These are phyloP conservation scores for Gymnocephalus cernua DNA, from an alignment of 2,113 vertebrate species.

Conservation along the genomic window DNA sequence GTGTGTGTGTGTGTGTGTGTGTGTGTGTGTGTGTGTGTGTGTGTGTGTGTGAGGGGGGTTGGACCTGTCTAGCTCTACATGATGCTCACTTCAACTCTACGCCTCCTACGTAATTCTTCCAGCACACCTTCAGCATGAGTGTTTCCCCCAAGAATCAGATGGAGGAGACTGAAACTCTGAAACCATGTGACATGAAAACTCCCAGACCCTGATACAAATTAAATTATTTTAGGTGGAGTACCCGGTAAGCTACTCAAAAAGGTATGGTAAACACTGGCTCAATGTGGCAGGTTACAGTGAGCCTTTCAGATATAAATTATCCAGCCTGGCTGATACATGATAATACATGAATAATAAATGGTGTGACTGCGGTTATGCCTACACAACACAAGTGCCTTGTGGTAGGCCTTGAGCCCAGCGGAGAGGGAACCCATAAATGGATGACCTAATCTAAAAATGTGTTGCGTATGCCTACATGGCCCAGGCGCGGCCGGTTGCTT, in stretches of 20 bases:
- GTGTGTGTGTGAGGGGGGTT: too few species aligned
- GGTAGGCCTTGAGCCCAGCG: slow-evolving; percentile 58
- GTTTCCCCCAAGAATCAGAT: slow-evolving; percentile 24
- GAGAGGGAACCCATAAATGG: slow-evolving; percentile 71
- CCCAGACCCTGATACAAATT: neutral
- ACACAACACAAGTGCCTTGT: slow-evolving; percentile 63
- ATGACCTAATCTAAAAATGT: slow-evolving; percentile 79
- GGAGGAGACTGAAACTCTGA: slow-evolving; percentile 8
- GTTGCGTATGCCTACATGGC: slow-evolving; percentile 61
- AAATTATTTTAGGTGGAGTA: slow-evolving; percentile 34
- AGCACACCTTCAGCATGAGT: slow-evolving; percentile 7
- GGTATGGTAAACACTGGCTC: slow-evolving; percentile 22
- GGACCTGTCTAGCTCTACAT: slow-evolving; percentile 15
- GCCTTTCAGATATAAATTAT: slow-evolving; percentile 77
- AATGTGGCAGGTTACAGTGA: slow-evolving; percentile 50
- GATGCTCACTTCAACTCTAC: slow-evolving; percentile 39
- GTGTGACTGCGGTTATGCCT: slow-evolving; percentile 72
- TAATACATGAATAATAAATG: slow-evolving; percentile 85
- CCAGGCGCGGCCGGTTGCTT: slow-evolving; percentile 42
- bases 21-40: too few species aligned
- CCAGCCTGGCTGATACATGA: slow-evolving; percentile 77
- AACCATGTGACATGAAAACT: slow-evolving; percentile 34
- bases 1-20: too few species aligned
- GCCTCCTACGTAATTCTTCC: neutral
- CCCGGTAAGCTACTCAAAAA: slow-evolving; percentile 19